phyloP scores from a whole-genome alignment of 2,888 invertebrate genomes.

The Cheilosia soror region DNA sequence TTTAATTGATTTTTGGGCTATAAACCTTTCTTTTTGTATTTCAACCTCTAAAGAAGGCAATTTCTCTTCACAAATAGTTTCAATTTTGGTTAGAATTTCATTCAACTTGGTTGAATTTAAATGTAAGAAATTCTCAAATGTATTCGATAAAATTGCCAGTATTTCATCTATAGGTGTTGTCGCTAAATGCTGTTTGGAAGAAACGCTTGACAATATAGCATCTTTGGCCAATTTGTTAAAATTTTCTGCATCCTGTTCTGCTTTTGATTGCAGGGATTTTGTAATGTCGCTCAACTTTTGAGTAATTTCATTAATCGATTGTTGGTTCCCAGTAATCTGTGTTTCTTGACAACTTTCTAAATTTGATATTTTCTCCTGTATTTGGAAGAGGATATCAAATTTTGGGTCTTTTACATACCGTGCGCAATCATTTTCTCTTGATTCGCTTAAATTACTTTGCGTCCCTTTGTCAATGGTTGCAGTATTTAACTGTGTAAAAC shows the following conservation, averaged over 20 bases:
- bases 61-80: slow-evolving; percentile 56
- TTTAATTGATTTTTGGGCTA: neutral
- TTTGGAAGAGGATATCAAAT: slow-evolving; percentile 7
- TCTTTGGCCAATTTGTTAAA: slow-evolving; percentile 20
- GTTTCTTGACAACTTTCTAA: slow-evolving; percentile 39
- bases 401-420: neutral
- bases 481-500: slow-evolving; percentile 29
- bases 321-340: slow-evolving; percentile 8
- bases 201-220: slow-evolving; percentile 2
- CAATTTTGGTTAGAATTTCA: slow-evolving; percentile 54
- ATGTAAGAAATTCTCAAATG: slow-evolving; percentile 25
- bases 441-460: slow-evolving; percentile 43
- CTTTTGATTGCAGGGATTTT: slow-evolving; percentile 5
- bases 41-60: slow-evolving; percentile 11
- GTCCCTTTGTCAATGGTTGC: slow-evolving; percentile 38
- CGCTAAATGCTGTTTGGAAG: slow-evolving; percentile 1
- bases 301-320: slow-evolving; percentile 41
- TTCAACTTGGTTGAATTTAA: slow-evolving; percentile 59
- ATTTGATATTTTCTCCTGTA: slow-evolving; percentile 41
- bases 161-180: slow-evolving; percentile 19
- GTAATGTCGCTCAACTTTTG: slow-evolving; percentile 38
- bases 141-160: slow-evolving; percentile 29
- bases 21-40: neutral
- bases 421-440: slow-evolving; percentile 22
- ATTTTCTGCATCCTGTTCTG: slow-evolving; percentile 1